These are phyloP conservation scores for Carettochelys insculpta DNA, from an alignment of 2,113 vertebrate genomes.

Conservation along the genomic window DNA sequence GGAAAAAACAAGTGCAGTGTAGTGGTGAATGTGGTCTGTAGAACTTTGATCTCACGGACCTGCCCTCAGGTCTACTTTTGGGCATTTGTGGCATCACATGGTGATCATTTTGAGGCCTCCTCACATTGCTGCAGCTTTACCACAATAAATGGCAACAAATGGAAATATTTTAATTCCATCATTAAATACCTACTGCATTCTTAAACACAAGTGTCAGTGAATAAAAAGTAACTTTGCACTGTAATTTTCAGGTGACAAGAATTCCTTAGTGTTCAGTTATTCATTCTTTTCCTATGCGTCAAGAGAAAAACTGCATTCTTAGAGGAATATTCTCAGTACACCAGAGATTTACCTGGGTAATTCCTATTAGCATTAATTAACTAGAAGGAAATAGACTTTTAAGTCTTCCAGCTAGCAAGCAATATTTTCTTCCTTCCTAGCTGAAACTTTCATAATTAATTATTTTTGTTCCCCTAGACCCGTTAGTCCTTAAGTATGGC, in stretches of 20 bases:
- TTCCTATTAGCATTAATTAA: slow-evolving; percentile 43
- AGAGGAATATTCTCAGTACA: background rate
- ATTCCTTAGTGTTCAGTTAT: background rate
- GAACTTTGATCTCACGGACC: background rate
- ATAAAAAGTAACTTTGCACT: background rate
- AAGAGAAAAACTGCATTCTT: background rate
- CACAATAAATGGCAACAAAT: fast-evolving
- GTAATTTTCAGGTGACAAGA: background rate
- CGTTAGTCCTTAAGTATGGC: background rate
- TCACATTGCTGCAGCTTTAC: background rate
- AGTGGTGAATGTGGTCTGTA: background rate
- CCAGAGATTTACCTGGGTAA: background rate
- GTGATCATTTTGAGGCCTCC: background rate
- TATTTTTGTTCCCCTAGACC: background rate
- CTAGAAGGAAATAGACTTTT: slow-evolving; percentile 31
- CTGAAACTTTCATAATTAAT: slow-evolving; percentile 16
- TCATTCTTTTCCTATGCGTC: background rate
- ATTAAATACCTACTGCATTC: background rate
- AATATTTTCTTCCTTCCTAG: background rate
- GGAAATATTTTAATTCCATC: background rate
- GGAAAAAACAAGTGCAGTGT: fast-evolving
- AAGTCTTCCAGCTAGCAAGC: background rate
- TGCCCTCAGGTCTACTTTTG: background rate
- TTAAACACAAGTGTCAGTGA: background rate
- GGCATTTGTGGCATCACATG: background rate